Evolutionary conservation across 2,797 vertebrate species (phyloP).

Genomic region (Champsocephalus gunnari): DNA sequence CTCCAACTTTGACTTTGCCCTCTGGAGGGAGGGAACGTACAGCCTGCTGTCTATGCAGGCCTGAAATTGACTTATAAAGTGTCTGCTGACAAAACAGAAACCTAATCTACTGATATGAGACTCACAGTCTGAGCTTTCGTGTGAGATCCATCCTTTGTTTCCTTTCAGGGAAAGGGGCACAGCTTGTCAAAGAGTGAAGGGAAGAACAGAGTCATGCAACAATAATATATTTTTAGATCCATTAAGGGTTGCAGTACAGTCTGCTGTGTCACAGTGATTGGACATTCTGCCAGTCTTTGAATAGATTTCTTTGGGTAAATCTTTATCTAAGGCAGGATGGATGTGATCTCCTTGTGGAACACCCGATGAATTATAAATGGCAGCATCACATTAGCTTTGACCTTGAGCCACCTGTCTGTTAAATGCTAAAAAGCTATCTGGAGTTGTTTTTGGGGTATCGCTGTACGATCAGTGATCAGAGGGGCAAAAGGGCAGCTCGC

Average conservation of each 20-base stretch:
- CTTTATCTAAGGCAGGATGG: slow-evolving; percentile 61
- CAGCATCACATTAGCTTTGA: slow-evolving; percentile 67
- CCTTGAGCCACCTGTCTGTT: slow-evolving; percentile 76
- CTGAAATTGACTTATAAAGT: slow-evolving; percentile 59
- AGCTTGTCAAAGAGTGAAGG: slow-evolving; percentile 40
- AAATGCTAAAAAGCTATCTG: slow-evolving; percentile 62
- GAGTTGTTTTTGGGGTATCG: slow-evolving; percentile 52
- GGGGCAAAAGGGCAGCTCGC: slow-evolving; percentile 39
- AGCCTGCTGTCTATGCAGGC: slow-evolving; percentile 61
- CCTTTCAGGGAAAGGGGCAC: slow-evolving; percentile 28
- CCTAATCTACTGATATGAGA: slow-evolving; percentile 63
- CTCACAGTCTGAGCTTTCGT: slow-evolving; percentile 58
- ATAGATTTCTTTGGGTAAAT: slow-evolving; percentile 59
- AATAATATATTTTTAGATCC: slow-evolving; percentile 63
- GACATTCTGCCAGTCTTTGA: slow-evolving; percentile 43
- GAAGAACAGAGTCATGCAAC: slow-evolving; percentile 38
- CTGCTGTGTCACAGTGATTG: slow-evolving; percentile 57
- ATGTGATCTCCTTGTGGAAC: slow-evolving; percentile 73
- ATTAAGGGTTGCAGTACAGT: slow-evolving; percentile 36
- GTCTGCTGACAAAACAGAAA: slow-evolving; percentile 79
- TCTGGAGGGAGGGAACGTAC: slow-evolving; percentile 41
- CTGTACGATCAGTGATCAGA: slow-evolving; percentile 64
- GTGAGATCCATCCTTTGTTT: slow-evolving; percentile 50
- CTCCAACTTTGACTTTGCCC: slow-evolving; percentile 59
- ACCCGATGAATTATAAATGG: slow-evolving; percentile 81